Percentiles rank a stretch among this genome's conserved stretches.
Evolutionary conservation across 2,797 vertebrate genomes (phyloP).

Genomic region (Falco columbarius): DNA sequence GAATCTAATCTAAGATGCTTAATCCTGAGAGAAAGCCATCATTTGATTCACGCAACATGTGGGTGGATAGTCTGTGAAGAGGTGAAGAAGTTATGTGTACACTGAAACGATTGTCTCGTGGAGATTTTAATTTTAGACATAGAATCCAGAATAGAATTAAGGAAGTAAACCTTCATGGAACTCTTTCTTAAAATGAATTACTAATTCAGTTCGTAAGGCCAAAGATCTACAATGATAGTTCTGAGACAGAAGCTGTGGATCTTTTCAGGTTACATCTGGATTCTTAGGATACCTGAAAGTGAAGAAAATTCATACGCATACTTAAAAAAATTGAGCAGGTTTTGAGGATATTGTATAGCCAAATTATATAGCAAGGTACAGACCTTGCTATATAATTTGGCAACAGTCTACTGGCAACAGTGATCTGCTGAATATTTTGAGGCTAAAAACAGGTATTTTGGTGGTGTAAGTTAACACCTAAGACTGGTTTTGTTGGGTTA

Average conservation of each 20-base stretch:
- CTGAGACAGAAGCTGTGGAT: background rate
- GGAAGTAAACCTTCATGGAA: background rate
- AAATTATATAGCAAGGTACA: background rate
- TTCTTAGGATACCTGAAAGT: background rate
- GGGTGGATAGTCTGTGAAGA: background rate
- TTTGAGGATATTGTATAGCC: fast-evolving
- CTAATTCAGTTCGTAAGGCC: background rate
- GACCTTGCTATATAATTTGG: no score
- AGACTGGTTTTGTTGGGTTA: background rate
- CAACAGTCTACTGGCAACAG: background rate
- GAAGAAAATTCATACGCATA: background rate
- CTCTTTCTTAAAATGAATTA: background rate
- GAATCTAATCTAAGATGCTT: background rate
- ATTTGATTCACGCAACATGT: background rate
- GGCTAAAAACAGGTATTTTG: background rate
- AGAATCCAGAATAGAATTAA: background rate
- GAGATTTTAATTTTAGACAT: background rate
- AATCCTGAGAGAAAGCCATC: background rate
- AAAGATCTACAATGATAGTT: background rate
- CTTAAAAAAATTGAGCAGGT: background rate
- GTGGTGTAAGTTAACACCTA: background rate
- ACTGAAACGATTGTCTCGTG: fast-evolving
- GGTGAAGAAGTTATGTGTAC: background rate
- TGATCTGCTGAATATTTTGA: background rate
- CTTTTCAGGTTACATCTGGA: background rate